Conservation (phyloP, 2,888 invertebrate genomes). For the Tetragonula carbonaria region DNA sequence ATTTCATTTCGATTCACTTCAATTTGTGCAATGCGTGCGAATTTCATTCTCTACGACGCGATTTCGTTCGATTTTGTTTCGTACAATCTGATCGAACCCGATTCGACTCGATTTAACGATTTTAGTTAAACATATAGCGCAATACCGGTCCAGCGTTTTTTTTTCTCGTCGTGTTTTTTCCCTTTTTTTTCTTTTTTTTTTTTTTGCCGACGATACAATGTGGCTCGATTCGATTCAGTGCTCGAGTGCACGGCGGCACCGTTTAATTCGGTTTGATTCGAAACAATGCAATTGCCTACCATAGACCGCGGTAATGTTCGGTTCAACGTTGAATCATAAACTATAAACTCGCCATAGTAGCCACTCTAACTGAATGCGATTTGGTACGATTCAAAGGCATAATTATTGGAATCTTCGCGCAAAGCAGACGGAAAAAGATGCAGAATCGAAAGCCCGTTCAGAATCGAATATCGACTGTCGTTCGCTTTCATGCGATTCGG, state of each 20-base stretch:
- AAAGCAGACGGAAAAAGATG: neutral
- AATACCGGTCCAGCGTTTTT: neutral
- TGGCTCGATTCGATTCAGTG: neutral
- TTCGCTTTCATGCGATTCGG: constrained; percentile 10
- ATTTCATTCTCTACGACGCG: neutral
- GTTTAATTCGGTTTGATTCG: neutral
- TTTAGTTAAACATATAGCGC: neutral
- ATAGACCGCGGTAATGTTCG: neutral
- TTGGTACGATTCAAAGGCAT: neutral
- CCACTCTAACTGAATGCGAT: neutral
- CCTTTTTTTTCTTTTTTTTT: neutral
- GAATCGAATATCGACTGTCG: constrained; percentile 30
- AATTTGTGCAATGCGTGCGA: no score
- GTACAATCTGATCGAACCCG: neutral
- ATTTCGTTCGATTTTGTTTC: neutral
- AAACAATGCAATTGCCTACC: neutral
- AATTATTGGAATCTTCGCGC: neutral
- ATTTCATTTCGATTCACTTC: neutral
- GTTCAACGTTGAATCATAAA: neutral
- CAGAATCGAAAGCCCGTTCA: neutral
- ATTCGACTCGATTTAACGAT: neutral
- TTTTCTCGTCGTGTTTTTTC: neutral
- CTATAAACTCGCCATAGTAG: neutral
- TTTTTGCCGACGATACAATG: neutral
- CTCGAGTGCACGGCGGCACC: neutral